Conservation (phyloP, 2,113 vertebrate genomes). For the Craseonycteris thonglongyai region DNA sequence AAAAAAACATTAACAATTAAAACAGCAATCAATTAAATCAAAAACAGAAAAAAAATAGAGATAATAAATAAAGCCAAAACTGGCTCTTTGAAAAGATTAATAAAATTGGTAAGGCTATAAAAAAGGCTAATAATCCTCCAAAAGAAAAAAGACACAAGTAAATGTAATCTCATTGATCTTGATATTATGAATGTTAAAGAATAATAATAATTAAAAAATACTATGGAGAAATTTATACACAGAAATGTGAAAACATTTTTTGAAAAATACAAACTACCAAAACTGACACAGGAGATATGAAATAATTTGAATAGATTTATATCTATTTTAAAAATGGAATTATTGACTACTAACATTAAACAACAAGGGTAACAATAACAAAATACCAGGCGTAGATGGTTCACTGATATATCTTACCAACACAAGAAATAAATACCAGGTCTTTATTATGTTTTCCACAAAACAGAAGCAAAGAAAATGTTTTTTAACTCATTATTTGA, state of each 20-base stretch:
- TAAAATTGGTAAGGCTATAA: background rate
- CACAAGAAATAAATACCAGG: no score
- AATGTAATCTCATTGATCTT: background rate
- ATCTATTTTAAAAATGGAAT: no score
- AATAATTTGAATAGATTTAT: no score
- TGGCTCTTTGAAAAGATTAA: background rate
- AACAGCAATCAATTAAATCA: background rate
- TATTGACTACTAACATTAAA: no score
- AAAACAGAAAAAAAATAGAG: background rate
- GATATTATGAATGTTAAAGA: background rate
- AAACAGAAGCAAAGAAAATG: no score
- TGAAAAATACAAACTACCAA: background rate
- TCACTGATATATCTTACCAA: no score
- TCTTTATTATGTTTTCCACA: no score
- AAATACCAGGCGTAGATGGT: no score
- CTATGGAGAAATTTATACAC: background rate
- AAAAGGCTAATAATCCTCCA: background rate
- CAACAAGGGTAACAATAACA: no score
- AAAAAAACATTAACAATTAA: background rate
- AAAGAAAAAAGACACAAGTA: background rate
- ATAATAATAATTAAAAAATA: background rate
- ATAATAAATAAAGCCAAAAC: background rate
- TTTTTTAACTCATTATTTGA: no score
- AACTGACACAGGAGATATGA: no score
- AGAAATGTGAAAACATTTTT: background rate